A percentile compares a stretch with the other conserved stretches of the same genome.
Conservation (phyloP, 2,113 vertebrate species). For the Hippocampus zosterae region DNA sequence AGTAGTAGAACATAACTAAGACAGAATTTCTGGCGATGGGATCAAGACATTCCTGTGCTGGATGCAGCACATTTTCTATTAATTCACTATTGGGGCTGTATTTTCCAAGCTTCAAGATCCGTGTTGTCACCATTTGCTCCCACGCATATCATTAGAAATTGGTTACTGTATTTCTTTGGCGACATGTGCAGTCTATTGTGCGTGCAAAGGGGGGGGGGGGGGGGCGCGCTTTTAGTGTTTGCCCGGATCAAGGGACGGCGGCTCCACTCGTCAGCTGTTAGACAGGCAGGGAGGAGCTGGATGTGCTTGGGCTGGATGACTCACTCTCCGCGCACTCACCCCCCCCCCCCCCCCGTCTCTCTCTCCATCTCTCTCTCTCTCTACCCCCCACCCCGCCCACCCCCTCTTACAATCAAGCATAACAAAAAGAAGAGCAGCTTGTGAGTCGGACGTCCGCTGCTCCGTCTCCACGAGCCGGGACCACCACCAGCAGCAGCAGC, state of each 20-base stretch:
- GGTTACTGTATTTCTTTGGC: background rate
- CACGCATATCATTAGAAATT: background rate
- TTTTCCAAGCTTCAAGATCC: background rate
- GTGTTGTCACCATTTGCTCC: background rate
- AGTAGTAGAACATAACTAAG: background rate
- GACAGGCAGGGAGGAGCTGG: constrained; percentile 48
- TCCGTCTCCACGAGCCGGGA: constrained; percentile 67
- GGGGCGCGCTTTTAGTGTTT: constrained; percentile 23
- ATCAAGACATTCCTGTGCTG: background rate
- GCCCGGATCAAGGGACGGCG: constrained; percentile 45
- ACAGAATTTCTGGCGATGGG: background rate
- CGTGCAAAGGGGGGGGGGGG: background rate
- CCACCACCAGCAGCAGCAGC: constrained; percentile 19
- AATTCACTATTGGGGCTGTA: background rate
- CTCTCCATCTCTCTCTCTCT: constrained; percentile 31
- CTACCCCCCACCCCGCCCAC: too few species aligned
- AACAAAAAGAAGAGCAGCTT: constrained; percentile 22
- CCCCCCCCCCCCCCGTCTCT: constrained; percentile 46
- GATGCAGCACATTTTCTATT: background rate
- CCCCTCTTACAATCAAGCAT: background rate
- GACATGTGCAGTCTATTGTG: background rate
- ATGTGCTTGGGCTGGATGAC: constrained; percentile 61
- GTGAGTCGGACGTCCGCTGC: constrained; percentile 49
- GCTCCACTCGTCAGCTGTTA: constrained; percentile 61
- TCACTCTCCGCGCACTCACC: constrained; percentile 55